A percentile compares a stretch with the other conserved stretches of the same genome.
Evolutionary conservation across 2,113 vertebrate species (phyloP).

Genomic region (Indicator indicator): DNA sequence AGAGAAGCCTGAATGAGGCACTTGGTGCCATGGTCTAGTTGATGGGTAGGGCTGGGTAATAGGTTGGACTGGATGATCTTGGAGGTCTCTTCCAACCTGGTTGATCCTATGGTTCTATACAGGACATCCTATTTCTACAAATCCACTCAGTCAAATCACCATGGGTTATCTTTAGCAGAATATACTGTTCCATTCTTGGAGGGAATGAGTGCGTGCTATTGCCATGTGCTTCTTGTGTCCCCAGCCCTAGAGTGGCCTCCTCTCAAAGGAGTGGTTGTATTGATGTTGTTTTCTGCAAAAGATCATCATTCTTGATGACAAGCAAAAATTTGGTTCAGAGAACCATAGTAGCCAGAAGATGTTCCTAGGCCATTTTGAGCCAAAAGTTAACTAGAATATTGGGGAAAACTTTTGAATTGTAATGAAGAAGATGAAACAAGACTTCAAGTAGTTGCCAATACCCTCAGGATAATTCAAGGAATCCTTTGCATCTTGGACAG

Average conservation of each 20-base stretch:
- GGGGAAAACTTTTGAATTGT: neutral
- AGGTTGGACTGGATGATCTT: too few species aligned
- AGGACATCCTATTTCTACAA: neutral
- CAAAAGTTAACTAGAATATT: neutral
- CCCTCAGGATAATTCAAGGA: neutral
- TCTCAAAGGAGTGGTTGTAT: neutral
- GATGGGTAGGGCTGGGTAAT: too few species aligned
- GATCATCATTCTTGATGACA: neutral
- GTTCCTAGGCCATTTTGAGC: neutral
- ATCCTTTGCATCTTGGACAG: neutral
- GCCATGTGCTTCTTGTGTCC: neutral
- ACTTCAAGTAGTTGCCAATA: neutral
- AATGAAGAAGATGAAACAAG: neutral
- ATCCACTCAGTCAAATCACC: neutral
- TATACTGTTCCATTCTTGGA: neutral
- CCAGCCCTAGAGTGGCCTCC: neutral
- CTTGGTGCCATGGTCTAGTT: too few species aligned
- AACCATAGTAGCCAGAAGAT: neutral
- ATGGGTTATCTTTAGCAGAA: neutral
- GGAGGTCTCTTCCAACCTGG: too few species aligned
- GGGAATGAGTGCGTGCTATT: neutral
- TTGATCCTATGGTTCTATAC: too few species aligned
- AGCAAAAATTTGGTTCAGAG: neutral
- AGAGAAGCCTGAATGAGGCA: too few species aligned
- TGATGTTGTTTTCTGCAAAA: neutral